phyloP scores from a whole-genome alignment of 1,140 invertebrate species.

The Ruditapes philippinarum region DNA sequence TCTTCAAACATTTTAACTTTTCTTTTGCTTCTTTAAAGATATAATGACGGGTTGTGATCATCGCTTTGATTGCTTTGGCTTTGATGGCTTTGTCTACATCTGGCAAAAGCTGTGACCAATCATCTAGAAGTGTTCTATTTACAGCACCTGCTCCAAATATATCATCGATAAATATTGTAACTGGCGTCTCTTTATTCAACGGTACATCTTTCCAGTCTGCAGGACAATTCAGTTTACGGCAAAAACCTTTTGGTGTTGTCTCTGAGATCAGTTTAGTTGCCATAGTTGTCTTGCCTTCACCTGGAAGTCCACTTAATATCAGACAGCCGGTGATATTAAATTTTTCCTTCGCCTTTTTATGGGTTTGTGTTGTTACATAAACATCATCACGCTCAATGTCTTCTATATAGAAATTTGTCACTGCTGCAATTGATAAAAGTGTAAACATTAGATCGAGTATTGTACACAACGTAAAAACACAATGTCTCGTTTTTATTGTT shows the following conservation, averaged over 20 bases:
- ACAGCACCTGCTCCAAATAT: conserved; percentile 30
- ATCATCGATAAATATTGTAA: conserved; percentile 29
- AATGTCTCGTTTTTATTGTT: too few species aligned
- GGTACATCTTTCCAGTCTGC: not conserved
- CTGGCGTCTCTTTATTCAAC: not conserved
- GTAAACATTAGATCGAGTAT: too few species aligned
- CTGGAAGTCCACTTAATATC: conserved; percentile 9
- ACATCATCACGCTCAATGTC: not conserved
- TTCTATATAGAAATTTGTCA: too few species aligned
- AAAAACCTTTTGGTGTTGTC: not conserved
- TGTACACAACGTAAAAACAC: too few species aligned
- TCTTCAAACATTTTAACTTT: not conserved
- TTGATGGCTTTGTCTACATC: not conserved
- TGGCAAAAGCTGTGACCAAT: not conserved
- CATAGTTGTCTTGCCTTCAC: conserved; percentile 33
- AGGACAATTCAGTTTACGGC: not conserved
- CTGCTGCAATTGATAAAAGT: too few species aligned
- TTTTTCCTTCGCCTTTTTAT: not conserved
- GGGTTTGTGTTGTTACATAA: not conserved
- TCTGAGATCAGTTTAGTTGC: not conserved
- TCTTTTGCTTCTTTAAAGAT: not conserved
- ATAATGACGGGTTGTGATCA: conserved; percentile 32
- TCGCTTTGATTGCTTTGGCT: not conserved
- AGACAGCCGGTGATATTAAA: not conserved
- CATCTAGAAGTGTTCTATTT: not conserved